Percentiles rank a stretch among this genome's conserved stretches.
phyloP scores from a whole-genome alignment of 2,888 invertebrate species.

The Tuta absoluta region DNA sequence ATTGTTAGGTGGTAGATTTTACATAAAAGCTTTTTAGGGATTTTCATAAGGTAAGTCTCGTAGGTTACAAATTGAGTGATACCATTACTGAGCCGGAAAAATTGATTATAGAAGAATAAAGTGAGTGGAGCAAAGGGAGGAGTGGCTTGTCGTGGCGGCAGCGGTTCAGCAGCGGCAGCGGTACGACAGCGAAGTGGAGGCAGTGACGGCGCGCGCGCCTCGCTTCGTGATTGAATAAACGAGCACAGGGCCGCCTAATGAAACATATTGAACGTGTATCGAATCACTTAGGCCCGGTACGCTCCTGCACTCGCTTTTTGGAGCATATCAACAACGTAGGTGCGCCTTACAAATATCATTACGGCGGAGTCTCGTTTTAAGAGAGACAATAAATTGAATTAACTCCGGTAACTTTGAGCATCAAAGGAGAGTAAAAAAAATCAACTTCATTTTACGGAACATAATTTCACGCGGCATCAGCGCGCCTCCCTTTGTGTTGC shows the following conservation, averaged over 20 bases:
- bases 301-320: slow-evolving; percentile 73
- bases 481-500: slow-evolving; percentile 60
- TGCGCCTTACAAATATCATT: slow-evolving; percentile 76
- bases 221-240: slow-evolving; percentile 78
- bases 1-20: slow-evolving; percentile 24
- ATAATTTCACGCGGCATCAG: slow-evolving; percentile 70
- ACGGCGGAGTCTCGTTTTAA: slow-evolving; percentile 73
- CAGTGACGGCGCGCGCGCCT: slow-evolving; percentile 49
- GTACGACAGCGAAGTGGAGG: background rate
- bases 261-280: slow-evolving; percentile 81
- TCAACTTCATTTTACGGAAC: slow-evolving; percentile 68
- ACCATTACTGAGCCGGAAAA: slow-evolving; percentile 66
- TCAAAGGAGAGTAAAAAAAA: slow-evolving; percentile 69
- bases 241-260: slow-evolving; percentile 73
- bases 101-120: slow-evolving; percentile 70
- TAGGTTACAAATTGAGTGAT: slow-evolving; percentile 60
- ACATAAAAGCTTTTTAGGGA: slow-evolving; percentile 39
- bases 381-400: slow-evolving; percentile 78
- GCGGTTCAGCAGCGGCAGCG: background rate
- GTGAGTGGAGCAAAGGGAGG: slow-evolving; percentile 37
- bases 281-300: slow-evolving; percentile 77
- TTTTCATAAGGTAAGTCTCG: slow-evolving; percentile 42
- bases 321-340: slow-evolving; percentile 72
- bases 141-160: background rate
- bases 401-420: slow-evolving; percentile 70